phyloP scores from a whole-genome alignment of 2,888 invertebrate genomes.

The Ichneumoninae sp. region DNA sequence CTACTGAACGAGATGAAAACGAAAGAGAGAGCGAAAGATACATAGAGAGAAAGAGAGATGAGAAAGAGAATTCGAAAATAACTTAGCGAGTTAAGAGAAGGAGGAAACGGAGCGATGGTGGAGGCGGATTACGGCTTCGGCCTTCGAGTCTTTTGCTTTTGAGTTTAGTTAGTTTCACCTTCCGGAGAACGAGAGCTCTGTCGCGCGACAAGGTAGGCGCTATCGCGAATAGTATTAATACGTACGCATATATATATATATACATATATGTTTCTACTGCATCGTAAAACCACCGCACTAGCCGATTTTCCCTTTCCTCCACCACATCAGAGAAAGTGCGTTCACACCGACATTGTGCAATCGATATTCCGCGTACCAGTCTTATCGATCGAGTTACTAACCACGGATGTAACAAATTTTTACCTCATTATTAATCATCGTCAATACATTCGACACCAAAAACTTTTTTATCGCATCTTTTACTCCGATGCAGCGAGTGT shows the following conservation, averaged over 20 bases:
- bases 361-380: slow-evolving; percentile 27
- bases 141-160: slow-evolving; percentile 77
- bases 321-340: slow-evolving; percentile 53
- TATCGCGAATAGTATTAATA: slow-evolving; percentile 18
- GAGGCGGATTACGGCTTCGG: slow-evolving; percentile 61
- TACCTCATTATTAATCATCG: not conserved
- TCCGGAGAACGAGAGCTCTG: slow-evolving; percentile 73
- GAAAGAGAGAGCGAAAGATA: slow-evolving; percentile 26
- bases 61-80: slow-evolving; percentile 63
- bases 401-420: not conserved
- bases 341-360: slow-evolving; percentile 52
- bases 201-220: slow-evolving; percentile 61
- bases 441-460: not conserved
- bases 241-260: not conserved
- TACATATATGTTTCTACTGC: not conserved
- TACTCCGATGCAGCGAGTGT: not conserved
- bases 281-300: slow-evolving; percentile 17
- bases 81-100: slow-evolving; percentile 58
- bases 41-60: slow-evolving; percentile 10
- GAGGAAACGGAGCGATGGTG: slow-evolving; percentile 52
- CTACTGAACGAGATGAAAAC: slow-evolving; percentile 13
- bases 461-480: not conserved
- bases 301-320: slow-evolving; percentile 20
- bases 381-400: slow-evolving; percentile 5
- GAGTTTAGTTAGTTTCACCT: slow-evolving; percentile 80